Base-by-base conservation (phyloP, 2,888 invertebrate species). In the Melinopterus prodromus region DNA sequence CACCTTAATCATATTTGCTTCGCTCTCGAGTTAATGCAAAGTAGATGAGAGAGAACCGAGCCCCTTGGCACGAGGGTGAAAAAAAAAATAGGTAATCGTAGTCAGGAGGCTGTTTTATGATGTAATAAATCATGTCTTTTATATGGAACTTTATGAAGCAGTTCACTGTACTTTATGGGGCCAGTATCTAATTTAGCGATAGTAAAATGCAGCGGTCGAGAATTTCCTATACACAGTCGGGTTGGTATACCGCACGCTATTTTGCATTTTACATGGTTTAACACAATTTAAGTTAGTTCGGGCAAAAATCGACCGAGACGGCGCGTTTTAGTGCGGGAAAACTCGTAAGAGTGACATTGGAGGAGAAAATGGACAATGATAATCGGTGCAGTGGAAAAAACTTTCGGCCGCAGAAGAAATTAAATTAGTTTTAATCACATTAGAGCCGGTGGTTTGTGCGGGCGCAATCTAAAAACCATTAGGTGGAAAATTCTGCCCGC, bases 141-240 rank as follows among this genome's bases (percentile, higher is more conserved):
- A 69, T 38, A 36, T 69, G 74, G 71, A 16, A 78, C 71, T 78
- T 78, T 78, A 78, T 72, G 78, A 72, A 69, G 74, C 71, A 71
- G 71, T 36, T 77, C 77, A 37, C 9, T 26, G n/a, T 77, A 15
- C 26, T 71, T 71, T 78, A 71, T 78, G 71, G 71, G 78, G 38
- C 74, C 78, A 15, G 71, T 78, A 78, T 78, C 78, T 71, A 78
- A 78, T 78, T 78, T 78, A n/a, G 36, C 16, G 74, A 37, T 35
- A 74, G 26, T 74, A 74, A 74, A 74, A 74, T 74, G 74, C 74
- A 15, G 35, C 74, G 37, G 36, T 2, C 36, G 74, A 37, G 2
- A 37, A 74, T 74, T 74, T 74, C 36, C 37, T 74, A 53, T 53
- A 53, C 5, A 53, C 53, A 53, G 53, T 53, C 53, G 53, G 12